phyloP scores from a whole-genome alignment of 1,140 invertebrate genomes.

The Hycleus cichorii region DNA sequence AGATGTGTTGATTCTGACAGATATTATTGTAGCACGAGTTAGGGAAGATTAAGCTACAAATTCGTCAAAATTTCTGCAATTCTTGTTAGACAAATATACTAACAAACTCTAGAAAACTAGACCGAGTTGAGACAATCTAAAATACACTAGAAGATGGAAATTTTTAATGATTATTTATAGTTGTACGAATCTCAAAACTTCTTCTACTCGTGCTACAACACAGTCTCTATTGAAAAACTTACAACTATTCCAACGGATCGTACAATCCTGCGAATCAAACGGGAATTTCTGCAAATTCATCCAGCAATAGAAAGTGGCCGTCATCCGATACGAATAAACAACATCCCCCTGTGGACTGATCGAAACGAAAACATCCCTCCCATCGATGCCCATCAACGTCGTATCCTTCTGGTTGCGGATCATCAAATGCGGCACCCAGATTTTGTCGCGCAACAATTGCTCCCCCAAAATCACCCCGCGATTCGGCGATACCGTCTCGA shows the following conservation, averaged over 20 bases:
- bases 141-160: too few species aligned
- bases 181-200: too few species aligned
- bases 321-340: conserved; percentile 65
- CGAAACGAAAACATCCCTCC: conserved; percentile 71
- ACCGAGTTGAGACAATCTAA: too few species aligned
- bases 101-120: too few species aligned
- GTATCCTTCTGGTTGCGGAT: conserved; percentile 76
- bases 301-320: conserved; percentile 71
- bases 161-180: too few species aligned
- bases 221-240: conserved; percentile 38
- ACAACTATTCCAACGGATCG: conserved; percentile 75
- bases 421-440: conserved; percentile 78
- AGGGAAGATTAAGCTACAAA: too few species aligned
- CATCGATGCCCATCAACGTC: conserved; percentile 64
- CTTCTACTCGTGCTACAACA: too few species aligned
- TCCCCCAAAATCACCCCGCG: conserved; percentile 63
- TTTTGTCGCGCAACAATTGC: conserved; percentile 54
- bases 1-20: too few species aligned
- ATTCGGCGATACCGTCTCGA: conserved; percentile 56
- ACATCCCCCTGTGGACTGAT: conserved; percentile 69
- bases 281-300: conserved; percentile 79
- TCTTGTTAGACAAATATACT: too few species aligned
- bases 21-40: too few species aligned
- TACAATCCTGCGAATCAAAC: conserved; percentile 74
- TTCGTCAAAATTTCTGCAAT: too few species aligned